Conservation (phyloP, 92 coral and sea anemone species). For the Porites cylindrica region DNA sequence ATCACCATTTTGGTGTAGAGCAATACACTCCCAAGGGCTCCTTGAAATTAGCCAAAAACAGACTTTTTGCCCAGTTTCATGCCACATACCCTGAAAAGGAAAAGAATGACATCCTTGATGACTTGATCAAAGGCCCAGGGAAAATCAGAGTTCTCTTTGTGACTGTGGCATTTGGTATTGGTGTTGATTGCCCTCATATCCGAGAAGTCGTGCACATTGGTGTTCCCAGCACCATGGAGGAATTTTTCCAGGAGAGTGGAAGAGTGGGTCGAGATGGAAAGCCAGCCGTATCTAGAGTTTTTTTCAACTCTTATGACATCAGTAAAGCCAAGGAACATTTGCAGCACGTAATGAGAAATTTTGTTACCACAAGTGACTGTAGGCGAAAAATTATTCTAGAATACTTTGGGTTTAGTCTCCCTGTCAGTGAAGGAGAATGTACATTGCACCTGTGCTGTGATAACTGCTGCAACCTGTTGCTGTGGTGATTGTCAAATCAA, state of each 20-base stretch:
- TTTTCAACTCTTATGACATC: conserved; percentile 52
- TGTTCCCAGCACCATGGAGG: conserved; percentile 38
- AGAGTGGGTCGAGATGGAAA: conserved; percentile 50
- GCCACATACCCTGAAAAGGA: conserved; percentile 22
- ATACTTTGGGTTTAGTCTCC: conserved; percentile 52
- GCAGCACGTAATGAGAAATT: conserved; percentile 46
- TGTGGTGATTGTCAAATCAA: conserved; percentile 7
- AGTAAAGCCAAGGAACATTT: conserved; percentile 35
- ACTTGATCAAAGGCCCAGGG: conserved; percentile 22
- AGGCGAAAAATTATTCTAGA: conserved; percentile 41
- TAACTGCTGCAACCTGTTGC: conserved; percentile 12
- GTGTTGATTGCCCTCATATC: no score
- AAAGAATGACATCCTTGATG: conserved; percentile 20
- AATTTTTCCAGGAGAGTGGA: neutral
- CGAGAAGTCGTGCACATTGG: conserved; percentile 19
- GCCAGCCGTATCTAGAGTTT: conserved; percentile 40
- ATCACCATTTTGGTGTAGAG: neutral
- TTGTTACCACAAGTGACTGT: conserved; percentile 45
- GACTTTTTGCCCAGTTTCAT: conserved; percentile 24
- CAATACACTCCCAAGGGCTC: conserved; percentile 7
- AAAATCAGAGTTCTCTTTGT: conserved; percentile 26
- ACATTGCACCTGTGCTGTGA: conserved; percentile 66
- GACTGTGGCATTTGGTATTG: neutral
- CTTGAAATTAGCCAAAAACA: neutral
- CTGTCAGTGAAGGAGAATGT: conserved; percentile 10